Conservation (phyloP, 2,888 invertebrate species). For the Exocentrus adspersus region DNA sequence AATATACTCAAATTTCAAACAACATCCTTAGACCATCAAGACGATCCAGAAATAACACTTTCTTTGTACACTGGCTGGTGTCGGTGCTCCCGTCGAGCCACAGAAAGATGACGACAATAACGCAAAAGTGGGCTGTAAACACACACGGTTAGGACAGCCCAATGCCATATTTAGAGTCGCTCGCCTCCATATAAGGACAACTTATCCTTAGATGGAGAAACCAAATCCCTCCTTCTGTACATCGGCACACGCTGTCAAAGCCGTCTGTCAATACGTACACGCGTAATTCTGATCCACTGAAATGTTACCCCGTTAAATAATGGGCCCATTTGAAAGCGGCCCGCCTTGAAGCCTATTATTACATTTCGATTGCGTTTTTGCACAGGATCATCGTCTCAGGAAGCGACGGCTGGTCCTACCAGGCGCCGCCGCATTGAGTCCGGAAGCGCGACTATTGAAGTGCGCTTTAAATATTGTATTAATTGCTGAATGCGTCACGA, state of each 20-base stretch:
- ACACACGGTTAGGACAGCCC: conserved; percentile 71
- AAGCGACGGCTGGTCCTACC: conserved; percentile 21
- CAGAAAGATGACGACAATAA: conserved; percentile 38
- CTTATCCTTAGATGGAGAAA: conserved; percentile 82
- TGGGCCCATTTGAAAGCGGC: conserved; percentile 33
- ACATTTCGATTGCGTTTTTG: conserved; percentile 13
- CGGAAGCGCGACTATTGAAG: conserved; percentile 41
- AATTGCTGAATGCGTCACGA: conserved; percentile 54
- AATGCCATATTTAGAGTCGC: conserved; percentile 85
- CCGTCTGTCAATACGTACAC: conserved; percentile 49
- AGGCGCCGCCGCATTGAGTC: conserved; percentile 29
- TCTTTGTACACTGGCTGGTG: neutral
- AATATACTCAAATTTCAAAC: conserved; percentile 46
- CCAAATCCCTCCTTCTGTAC: conserved; percentile 76
- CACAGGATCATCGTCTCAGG: conserved; percentile 14
- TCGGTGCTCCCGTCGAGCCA: conserved; percentile 6
- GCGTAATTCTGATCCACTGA: conserved; percentile 47
- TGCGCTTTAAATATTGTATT: conserved; percentile 51
- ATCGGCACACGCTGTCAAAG: conserved; percentile 52
- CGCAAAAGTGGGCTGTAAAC: conserved; percentile 62
- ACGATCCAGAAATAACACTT: conserved; percentile 10
- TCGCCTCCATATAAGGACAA: conserved; percentile 85
- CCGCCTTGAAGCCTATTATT: conserved; percentile 17
- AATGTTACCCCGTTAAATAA: conserved; percentile 43
- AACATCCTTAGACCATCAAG: conserved; percentile 21